Evolutionary conservation across 2,888 invertebrate genomes (phyloP), one percentile per base, ranked within the genome.

Genomic region (Eucriotettix oculatus): DNA sequence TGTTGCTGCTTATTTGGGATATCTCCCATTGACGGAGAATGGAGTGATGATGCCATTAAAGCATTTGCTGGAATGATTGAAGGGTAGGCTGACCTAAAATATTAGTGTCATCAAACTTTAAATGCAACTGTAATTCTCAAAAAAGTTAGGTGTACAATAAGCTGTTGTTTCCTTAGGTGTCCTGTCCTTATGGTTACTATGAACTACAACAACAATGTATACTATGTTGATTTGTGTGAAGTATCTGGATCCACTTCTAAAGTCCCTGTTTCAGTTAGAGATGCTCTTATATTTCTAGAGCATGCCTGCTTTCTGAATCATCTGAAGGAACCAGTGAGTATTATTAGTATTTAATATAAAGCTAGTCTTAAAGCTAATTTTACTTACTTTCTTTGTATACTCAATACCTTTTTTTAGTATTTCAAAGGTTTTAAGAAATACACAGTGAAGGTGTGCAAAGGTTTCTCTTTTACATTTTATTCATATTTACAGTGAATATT

Each of bases 1-100:
- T 75, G 78, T 61, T 87, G 87, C 68, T 72, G 75, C 5, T 69
- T 87, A 42, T 72, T 75, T 48, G 81, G 83, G 63, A 72, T 83
- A 62, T 70, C 71, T 56, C 83, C 85, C 0, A 71, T 69, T 1
- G 69, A 70, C 1, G 74, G 76, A 0, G 42, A 11, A 40, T 82
- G 84, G 83, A 71, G 72, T 10, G 69, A 73, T n/a, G 78, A 78
- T 9, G 81, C 82, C 42, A 74, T 76, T 9, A 69, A 75, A 29
- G 73, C 81, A 14, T 77, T 85, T 64, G 77, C 79, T 42, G 78
- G 79, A 66, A 78, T 85, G 55, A 74, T 83, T 29, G 77, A 79
- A 68, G 80, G 80, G 83, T 84, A 73, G 71, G 76, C n/a, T 17
- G 29, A 29, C 29, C 7, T 29, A 5, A 29, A 29, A 29, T 29